These are phyloP conservation scores for Lordiphosa collinella DNA, from an alignment of 1,140 invertebrate species.

Conservation along the genomic window DNA sequence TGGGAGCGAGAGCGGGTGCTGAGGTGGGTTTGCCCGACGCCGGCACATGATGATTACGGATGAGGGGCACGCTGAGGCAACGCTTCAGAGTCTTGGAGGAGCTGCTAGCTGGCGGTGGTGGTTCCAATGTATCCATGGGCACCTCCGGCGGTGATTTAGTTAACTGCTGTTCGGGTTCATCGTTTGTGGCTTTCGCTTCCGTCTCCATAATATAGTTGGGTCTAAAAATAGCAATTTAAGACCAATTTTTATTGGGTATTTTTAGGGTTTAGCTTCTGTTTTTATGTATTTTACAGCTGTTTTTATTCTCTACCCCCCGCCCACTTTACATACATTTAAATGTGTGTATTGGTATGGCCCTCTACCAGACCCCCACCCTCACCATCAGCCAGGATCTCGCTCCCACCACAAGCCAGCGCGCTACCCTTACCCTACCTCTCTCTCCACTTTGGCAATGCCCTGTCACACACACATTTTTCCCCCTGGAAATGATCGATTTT, in stretches of 20 bases:
- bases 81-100: conserved; percentile 85
- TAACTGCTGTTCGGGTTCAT: conserved; percentile 24
- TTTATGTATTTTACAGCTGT: neutral
- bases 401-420: too few species aligned
- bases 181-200: conserved; percentile 37
- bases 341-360: too few species aligned
- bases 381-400: too few species aligned
- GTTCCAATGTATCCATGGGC: conserved; percentile 61
- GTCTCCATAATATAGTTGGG: conserved; percentile 49
- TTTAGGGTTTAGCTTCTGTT: neutral
- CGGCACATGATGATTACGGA: conserved; percentile 82
- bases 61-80: conserved; percentile 91
- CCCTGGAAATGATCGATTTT: conserved; percentile 40
- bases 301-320: too few species aligned
- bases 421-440: too few species aligned
- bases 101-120: conserved; percentile 45
- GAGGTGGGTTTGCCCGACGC: conserved; percentile 26
- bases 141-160: conserved; percentile 5
- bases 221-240: conserved; percentile 3
- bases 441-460: conserved; percentile 10
- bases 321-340: too few species aligned
- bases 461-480: conserved; percentile 36
- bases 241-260: neutral
- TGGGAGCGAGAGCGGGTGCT: conserved; percentile 31
- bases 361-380: too few species aligned